phyloP scores from a whole-genome alignment of 2,888 invertebrate species.

The Drosophila pseudotalamancana region DNA sequence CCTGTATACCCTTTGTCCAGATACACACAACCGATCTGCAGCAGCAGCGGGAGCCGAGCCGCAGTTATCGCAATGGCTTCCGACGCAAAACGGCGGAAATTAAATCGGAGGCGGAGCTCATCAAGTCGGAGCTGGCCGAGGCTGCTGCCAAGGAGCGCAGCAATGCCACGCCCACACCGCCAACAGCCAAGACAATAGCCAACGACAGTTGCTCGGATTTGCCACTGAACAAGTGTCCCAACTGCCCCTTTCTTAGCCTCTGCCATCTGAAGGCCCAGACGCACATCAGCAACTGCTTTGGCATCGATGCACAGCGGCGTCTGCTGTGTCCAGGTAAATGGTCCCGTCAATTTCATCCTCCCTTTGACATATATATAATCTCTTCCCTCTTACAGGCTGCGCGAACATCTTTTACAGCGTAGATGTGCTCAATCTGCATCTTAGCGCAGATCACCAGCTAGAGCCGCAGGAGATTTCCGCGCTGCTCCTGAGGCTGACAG shows the following conservation, averaged over 20 bases:
- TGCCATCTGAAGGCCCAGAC: constrained; percentile 54
- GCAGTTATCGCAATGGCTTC: constrained; percentile 80
- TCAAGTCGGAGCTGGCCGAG: constrained; percentile 81
- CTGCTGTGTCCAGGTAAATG: constrained; percentile 87
- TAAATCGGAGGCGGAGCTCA: constrained; percentile 84
- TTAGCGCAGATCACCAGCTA: constrained; percentile 89
- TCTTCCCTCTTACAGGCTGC: constrained; percentile 84
- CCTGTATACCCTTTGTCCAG: constrained; percentile 81
- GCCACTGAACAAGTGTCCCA: constrained; percentile 71
- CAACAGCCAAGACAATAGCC: constrained; percentile 41
- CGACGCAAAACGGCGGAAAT: constrained; percentile 77
- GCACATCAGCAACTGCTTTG: constrained; percentile 53
- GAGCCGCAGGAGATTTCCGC: constrained; percentile 66
- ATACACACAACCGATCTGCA: constrained; percentile 82
- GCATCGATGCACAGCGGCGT: constrained; percentile 79
- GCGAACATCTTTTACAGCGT: constrained; percentile 87
- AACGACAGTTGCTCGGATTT: constrained; percentile 25
- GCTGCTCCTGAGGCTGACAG: constrained; percentile 22
- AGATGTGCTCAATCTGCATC: constrained; percentile 87
- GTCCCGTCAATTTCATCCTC: background rate
- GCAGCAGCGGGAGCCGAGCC: constrained; percentile 73
- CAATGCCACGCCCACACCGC: constrained; percentile 80
- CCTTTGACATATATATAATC: background rate
- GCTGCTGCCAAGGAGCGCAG: constrained; percentile 74
- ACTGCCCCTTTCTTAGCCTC: constrained; percentile 80